Evolutionary conservation across 2,113 vertebrate genomes (phyloP), one percentile per base, ranked within the genome.

Genomic region (Grus americana): DNA sequence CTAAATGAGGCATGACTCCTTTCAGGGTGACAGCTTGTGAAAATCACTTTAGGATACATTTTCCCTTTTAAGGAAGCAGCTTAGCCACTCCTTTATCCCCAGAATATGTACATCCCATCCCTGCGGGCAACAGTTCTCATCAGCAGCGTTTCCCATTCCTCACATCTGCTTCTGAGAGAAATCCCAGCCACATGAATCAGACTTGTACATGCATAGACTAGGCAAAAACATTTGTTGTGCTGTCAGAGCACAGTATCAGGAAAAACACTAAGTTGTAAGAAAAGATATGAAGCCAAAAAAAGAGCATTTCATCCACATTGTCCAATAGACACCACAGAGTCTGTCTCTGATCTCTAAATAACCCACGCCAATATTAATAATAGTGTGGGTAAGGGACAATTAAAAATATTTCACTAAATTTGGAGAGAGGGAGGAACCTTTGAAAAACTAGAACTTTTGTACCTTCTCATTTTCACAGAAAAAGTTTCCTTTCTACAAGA

Each of bases 61-160:
- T 78, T 96, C 47, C 93, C 92, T 93, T 96, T 92, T 97, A 96
- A 94, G 95, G 90, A 74, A 95, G 84, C 44, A 84, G 44, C 42
- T 78, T 96, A 89, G 86, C 80, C 95, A 93, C 94, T 94, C 91
- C 94, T 96, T 94, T 91, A 89, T 93, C 57, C 91, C 73, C 79
- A 84, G 86, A 91, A 91, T 84, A 72, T 72, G 65, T 75, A 91
- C 84, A 97, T 85, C 95, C 72, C 84, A 94, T 91, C 86, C 92
- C 94, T 87, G 49, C 18, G 10, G 83, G 95, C 94, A 92, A 82
- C 44, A 79, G 79, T 89, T 95, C 92, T 91, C 96, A 97, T 72
- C 92, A 72, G 73, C 79, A 93, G 73, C 22, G 57, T 89, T 97
- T 95, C 92, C 93, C 86, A 65, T 92, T 94, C 65, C 61, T 79